phyloP scores from a whole-genome alignment of 1,140 invertebrate species.

The Pteromalus puparum region DNA sequence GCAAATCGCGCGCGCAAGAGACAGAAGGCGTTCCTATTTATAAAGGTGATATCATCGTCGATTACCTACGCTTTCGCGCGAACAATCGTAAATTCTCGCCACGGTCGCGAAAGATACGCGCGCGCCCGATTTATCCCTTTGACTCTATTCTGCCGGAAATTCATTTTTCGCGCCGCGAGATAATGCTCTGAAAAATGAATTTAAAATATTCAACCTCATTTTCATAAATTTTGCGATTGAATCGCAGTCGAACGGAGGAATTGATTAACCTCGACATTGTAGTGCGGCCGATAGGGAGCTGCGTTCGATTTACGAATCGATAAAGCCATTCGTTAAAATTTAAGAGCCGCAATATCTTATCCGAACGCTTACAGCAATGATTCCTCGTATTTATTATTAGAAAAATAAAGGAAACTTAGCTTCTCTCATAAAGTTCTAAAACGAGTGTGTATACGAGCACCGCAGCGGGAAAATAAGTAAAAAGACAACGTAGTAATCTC shows the following conservation, averaged over 20 bases:
- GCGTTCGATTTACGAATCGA: neutral
- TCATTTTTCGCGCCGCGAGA: neutral
- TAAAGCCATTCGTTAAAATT: neutral
- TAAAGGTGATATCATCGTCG: constrained; percentile 73
- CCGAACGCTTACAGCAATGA: neutral
- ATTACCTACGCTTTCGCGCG: constrained; percentile 74
- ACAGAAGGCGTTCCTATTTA: constrained; percentile 73
- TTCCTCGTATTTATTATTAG: neutral
- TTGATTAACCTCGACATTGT: neutral
- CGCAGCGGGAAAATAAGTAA: neutral
- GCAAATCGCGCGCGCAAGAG: constrained; percentile 29
- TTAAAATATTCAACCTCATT: neutral
- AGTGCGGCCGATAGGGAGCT: neutral
- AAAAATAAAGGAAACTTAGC: neutral
- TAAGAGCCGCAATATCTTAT: neutral
- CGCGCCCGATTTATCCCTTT: constrained; percentile 31
- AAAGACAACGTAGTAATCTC: constrained; percentile 1
- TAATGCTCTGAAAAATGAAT: no score
- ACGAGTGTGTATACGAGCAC: neutral
- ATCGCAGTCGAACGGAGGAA: no score
- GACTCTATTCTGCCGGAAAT: neutral
- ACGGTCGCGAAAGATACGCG: constrained; percentile 55
- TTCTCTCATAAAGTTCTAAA: neutral
- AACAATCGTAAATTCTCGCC: constrained; percentile 69
- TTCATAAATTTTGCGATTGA: no score